These are phyloP conservation scores for Emydoidea blandingii DNA, from an alignment of 2,797 vertebrate genomes.

Conservation along the genomic window DNA sequence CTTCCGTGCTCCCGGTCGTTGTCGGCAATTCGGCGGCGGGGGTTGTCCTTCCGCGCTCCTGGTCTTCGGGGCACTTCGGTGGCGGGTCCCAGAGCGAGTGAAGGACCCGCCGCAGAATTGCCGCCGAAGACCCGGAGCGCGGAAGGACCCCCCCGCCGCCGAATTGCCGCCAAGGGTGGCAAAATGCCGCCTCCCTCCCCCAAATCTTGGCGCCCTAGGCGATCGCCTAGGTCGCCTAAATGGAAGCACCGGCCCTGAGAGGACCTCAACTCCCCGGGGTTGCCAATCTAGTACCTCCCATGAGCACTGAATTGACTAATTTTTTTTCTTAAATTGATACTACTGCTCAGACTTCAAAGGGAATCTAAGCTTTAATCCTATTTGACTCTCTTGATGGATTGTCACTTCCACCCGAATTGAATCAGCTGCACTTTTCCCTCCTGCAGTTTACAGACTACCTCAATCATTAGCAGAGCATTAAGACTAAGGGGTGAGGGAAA, in stretches of 20 bases:
- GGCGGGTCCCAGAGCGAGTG: no score
- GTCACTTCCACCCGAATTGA: neutral
- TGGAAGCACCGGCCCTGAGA: neutral
- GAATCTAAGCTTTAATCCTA: neutral
- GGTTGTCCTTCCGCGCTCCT: no score
- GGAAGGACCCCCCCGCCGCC: no score
- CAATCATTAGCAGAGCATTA: neutral
- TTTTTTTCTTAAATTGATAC: rapidly evolving
- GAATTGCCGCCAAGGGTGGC: no score
- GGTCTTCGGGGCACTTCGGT: no score
- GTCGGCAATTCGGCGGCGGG: no score
- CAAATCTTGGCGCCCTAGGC: no score
- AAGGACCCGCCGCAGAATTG: no score
- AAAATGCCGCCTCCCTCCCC: no score
- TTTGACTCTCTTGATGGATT: rapidly evolving
- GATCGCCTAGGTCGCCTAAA: no score
- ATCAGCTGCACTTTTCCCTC: neutral
- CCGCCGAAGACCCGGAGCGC: no score
- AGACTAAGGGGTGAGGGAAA: neutral
- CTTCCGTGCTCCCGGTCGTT: no score
- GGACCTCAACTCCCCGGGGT: neutral
- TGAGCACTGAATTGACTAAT: rapidly evolving
- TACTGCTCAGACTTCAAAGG: rapidly evolving
- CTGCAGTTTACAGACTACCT: neutral
- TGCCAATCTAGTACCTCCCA: rapidly evolving